Evolutionary conservation across 2,888 invertebrate genomes (phyloP), one percentile per base, ranked within the genome.

Genomic region (Stegana nigrithorax): DNA sequence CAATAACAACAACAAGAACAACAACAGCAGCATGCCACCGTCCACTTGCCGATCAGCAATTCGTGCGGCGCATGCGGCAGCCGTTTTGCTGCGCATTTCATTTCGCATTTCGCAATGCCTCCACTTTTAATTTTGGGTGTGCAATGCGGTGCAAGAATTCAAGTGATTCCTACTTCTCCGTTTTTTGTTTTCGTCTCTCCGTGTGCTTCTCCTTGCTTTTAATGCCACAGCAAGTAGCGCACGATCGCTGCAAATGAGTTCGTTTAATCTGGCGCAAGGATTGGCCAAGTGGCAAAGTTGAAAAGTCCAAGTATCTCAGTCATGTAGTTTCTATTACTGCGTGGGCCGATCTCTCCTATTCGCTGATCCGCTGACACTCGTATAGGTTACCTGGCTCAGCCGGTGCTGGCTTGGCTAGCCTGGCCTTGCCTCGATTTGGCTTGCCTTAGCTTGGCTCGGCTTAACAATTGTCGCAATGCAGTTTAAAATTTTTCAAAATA

Each of bases 81-180:
- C 66, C 60, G 60, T 51, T 51, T 32, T 29, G 29, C 47, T 55
- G 27, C 56, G 21, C 44, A 58, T 60, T 69, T 59, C 47, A 39
- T 53, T 60, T n/a, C 59, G 26, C n/a, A 2, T 23, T 19, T 19
- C 17, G 29, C 14, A 39, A 59, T 10, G 14, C 17, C 26, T 57
- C 5, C 45, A 42, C 50, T 29, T 67, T 73, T 75, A 69, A 70
- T 73, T 77, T 78, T 69, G 65, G 70, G 68, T 70, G 68, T 71
- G 70, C 73, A 71, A 73, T 71, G 68, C 68, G 73, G 67, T 68
- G 63, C 69, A 72, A 73, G 71, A 70, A 79, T 77, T 71, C 65
- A 63, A 76, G 65, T 60, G 70, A 75, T 75, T 77, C 78, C 67
- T 32, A 32, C 21, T 55, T 36, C 21, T 21, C 17, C 5, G 32